Base-by-base conservation (phyloP, 2,113 vertebrate species). In the Callocephalon fimbriatum region DNA sequence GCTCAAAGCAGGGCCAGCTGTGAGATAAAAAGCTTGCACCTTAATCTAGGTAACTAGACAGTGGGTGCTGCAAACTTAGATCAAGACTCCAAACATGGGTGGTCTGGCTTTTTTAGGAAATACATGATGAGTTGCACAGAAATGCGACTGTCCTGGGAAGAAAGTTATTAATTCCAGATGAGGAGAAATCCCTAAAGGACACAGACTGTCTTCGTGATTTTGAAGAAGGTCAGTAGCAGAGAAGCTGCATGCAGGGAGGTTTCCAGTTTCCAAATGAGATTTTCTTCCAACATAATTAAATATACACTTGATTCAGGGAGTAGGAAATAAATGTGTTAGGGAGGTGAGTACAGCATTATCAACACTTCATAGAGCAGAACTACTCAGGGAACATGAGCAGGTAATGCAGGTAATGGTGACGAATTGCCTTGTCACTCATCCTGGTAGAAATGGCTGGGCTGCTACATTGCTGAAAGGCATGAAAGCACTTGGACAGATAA, bases 171-270 rank as follows among this genome's bases (percentile, higher is more conserved):
- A 93, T 88, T 95, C 75, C 75, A 93, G 67, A 73, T 63, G 29
- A 86, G 50, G 26, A 94, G 53, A 88, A 73, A 71, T 90, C 59
- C 67, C 75, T 86, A 19, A 66, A 90, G 75, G 85, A 76, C 71
- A 88, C 11, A 62, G 59, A 6, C 72, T 74, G 47, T 67, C 78
- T 90, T 54, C 5, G 3, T 89, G 89, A 92, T 86, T 89, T 94
- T 95, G 78, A 95, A 74, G 80, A 91, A 96, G 71, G 81, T 94
- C 87, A 86, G 25, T n/a, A 79, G 78, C 76, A 86, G 29, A 86
- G n/a, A 53, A 95, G 35, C 59, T 92, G 51, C 2, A 1, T 72
- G 40, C 0, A 1, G 50, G 65, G 75, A 92, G 63, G 68, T 74
- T 90, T 93, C 68, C 20, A 37, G 54, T 93, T 90, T 93, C 88